phyloP scores from a whole-genome alignment of 2,888 invertebrate genomes.

The Nomada fabriciana region DNA sequence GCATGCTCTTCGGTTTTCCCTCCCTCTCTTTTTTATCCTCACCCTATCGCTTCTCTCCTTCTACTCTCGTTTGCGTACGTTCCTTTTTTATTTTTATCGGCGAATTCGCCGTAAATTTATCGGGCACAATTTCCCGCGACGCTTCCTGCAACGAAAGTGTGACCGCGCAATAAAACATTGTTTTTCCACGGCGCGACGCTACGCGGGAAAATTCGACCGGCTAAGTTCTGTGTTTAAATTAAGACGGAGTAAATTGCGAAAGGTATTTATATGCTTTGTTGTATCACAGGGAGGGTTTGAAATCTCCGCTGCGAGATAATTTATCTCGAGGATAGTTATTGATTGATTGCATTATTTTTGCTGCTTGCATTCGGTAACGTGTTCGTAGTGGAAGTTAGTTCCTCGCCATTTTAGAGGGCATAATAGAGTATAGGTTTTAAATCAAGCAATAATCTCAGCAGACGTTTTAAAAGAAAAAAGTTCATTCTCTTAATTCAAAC shows the following conservation, averaged over 20 bases:
- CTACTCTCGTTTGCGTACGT: slow-evolving; percentile 4
- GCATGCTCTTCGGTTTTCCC: slow-evolving; percentile 17
- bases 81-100: slow-evolving; percentile 65
- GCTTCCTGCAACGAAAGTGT: slow-evolving; percentile 60
- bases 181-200: slow-evolving; percentile 15
- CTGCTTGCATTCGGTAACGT: too few species aligned
- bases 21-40: not conserved
- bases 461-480: too few species aligned
- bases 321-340: too few species aligned
- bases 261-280: too few species aligned
- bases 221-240: slow-evolving; percentile 45
- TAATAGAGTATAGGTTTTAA: too few species aligned
- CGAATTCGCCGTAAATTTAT: slow-evolving; percentile 72
- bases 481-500: too few species aligned
- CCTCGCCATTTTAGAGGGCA: too few species aligned
- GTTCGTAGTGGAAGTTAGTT: too few species aligned
- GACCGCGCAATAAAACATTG: slow-evolving; percentile 52
- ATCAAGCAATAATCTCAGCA: too few species aligned
- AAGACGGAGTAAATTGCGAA: slow-evolving; percentile 44
- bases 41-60: not conserved
- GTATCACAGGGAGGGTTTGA: too few species aligned
- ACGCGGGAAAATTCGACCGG: slow-evolving; percentile 27
- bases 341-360: too few species aligned
- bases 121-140: slow-evolving; percentile 64
- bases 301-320: not conserved